Evolutionary conservation across 2,113 vertebrate genomes (phyloP), one percentile per base, ranked within the genome.

Genomic region (Mugil cephalus): DNA sequence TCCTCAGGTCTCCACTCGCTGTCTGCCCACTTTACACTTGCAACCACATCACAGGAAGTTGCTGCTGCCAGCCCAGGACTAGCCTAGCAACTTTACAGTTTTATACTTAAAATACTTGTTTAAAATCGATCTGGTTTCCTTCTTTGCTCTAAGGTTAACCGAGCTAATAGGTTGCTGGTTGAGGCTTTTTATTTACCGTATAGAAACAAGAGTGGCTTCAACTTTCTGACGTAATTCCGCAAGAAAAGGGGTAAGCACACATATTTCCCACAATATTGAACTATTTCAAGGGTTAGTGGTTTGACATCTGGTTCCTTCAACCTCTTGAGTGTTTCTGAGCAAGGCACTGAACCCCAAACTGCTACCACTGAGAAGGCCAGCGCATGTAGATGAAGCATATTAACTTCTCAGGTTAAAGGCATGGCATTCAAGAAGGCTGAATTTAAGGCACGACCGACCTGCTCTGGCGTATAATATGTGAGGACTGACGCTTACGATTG

Each of bases 381-480:
- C 1, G 7, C 39, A 8, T 63, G 24, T 30, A 30, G 24, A 30
- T 30, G 24, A 30, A 30, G 24, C 24, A 30, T 30, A 30, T 5
- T 30, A 30, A 30, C 24, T 5, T 47, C 24, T 36, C 19, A 45
- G 15, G 35, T 40, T 18, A 7, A 59, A 48, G 15, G 15, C 7
- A 7, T 13, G 11, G 19, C 24, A 15, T 30, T 30, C 24, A 3
- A 30, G 24, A 30, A 30, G 5, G 2, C 24, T 30, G 24, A 30
- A 30, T 30, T 48, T 47, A n/a, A 63, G 35, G 40, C n/a, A 39
- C 15, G 15, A 68, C 50, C 60, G 35, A 83, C 39, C 34, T 46
- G 21, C 8, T 70, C 46, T 15, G 47, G 17, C 12, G 10, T 24
- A 6, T 52, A 30, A 35, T 13, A 38, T 18, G 7, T 58, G 7